Evolutionary conservation across 92 coral and sea anemone species (phyloP).

Genomic region (Metridium senile): DNA sequence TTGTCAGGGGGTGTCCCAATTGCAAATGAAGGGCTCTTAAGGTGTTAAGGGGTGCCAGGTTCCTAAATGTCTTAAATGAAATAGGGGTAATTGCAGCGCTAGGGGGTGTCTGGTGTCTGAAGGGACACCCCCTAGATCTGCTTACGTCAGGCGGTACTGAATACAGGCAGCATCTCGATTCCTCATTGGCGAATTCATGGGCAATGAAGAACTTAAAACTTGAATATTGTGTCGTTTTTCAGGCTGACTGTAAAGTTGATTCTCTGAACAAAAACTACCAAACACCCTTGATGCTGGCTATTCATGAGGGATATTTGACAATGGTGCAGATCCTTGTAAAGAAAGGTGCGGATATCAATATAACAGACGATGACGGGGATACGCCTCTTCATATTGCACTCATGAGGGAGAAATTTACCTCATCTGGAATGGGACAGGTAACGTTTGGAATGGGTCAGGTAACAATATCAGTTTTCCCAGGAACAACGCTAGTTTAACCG

Average conservation of each 20-base stretch:
- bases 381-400: conserved; percentile 57
- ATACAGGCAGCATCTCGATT: no score
- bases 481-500: no score
- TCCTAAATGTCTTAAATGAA: no score
- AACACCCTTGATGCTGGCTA: conserved; percentile 58
- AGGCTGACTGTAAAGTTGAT: conserved; percentile 54
- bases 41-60: no score
- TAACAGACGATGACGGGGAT: conserved; percentile 50
- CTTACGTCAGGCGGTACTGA: no score
- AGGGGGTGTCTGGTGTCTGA: no score
- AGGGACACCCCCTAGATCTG: no score
- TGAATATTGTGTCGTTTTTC: not conserved
- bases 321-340: conserved; percentile 53
- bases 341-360: conserved; percentile 56
- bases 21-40: no score
- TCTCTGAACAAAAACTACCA: conserved; percentile 17
- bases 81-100: no score
- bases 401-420: conserved; percentile 39
- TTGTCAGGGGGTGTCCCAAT: no score
- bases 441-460: not conserved
- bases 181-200: no score
- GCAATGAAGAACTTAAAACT: not conserved
- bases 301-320: conserved; percentile 46
- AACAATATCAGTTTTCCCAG: not conserved
- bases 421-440: conserved; percentile 38